Base-by-base conservation (phyloP, 2,113 vertebrate species). In the Spizaetus ornatus region DNA sequence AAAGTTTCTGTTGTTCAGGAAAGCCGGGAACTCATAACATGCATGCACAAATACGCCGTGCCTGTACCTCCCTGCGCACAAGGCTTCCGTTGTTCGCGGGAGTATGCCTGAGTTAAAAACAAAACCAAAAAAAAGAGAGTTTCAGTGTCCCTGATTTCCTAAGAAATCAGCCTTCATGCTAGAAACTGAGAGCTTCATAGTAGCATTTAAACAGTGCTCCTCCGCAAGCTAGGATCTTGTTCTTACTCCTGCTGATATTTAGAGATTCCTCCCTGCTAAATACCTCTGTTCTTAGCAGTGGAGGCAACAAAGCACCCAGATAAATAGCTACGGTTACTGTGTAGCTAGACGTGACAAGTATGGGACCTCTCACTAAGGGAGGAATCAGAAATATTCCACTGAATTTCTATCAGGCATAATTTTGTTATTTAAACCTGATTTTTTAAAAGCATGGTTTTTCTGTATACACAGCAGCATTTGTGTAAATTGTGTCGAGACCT, bases 231-330 rank as follows among this genome's bases (percentile, higher is more conserved):
- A 14, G 26, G 53, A 31, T 81, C 85, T 82, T 85, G 23, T 69
- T 72, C 62, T 73, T 90, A n/a, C 43, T 79, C 31, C 42, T 0
- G 0, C 42, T 84, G 36, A 58, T 95, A 47, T 95, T 92, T 82
- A 70, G 71, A 80, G 62, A 76, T 93, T 85, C 36, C 67, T 95
- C 55, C 38, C 55, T 92, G 82, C 62, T 95, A 55, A 95, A 91
- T 88, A 27, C 38, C 21, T 81, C 72, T 31, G n/a, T 42, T 94
- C 45, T 47, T 56, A 85, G 87, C 69, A 53, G 52, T 22, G 17
- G 29, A 83, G 42, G 58, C 67, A 91, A 32, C 6, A 18, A 85
- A 93, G 70, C 52, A n/a, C 47, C 4, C 70, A 59, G 42, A 96
- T 52, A 83, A 96, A 82, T 53, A 90, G 43, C 67, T 58, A n/a